phyloP scores from a whole-genome alignment of 2,113 vertebrate genomes.

The Perca flavescens region DNA sequence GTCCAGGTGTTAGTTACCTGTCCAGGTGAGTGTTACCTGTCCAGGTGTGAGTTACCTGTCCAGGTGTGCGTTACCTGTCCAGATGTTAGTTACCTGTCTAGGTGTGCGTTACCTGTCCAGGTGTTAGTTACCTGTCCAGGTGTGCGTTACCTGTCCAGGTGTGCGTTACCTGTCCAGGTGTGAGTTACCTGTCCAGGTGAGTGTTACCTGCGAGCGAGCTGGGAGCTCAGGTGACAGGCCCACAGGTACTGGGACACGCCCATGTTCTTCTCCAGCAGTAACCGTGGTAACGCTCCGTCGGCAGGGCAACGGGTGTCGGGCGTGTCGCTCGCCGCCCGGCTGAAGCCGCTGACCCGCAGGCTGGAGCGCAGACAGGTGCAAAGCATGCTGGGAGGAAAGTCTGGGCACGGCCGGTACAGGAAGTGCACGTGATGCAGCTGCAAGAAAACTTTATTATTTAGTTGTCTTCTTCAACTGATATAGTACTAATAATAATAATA shows the following conservation, averaged over 20 bases:
- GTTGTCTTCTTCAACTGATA: no score
- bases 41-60: no score
- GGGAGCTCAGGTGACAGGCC: conserved; percentile 74
- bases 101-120: no score
- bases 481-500: no score
- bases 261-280: conserved; percentile 85
- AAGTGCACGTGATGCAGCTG: conserved; percentile 89
- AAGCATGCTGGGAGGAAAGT: conserved; percentile 82
- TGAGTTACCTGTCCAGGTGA: not conserved
- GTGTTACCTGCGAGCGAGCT: conserved; percentile 73
- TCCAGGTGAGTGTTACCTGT: no score
- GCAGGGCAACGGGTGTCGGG: conserved; percentile 21
- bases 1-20: no score
- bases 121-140: no score
- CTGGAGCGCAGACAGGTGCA: conserved; percentile 87
- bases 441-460: no score
- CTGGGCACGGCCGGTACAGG: conserved; percentile 82
- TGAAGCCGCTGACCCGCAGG: conserved; percentile 85
- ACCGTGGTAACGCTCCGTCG: conserved; percentile 72
- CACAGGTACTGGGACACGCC: conserved; percentile 86
- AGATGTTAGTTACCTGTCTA: no score
- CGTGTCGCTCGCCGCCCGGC: conserved; percentile 55
- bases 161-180: no score
- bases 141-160: no score
- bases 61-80: no score